Base-by-base conservation (phyloP, 2,888 invertebrate genomes). In the Caenorhabditis wallacei region DNA sequence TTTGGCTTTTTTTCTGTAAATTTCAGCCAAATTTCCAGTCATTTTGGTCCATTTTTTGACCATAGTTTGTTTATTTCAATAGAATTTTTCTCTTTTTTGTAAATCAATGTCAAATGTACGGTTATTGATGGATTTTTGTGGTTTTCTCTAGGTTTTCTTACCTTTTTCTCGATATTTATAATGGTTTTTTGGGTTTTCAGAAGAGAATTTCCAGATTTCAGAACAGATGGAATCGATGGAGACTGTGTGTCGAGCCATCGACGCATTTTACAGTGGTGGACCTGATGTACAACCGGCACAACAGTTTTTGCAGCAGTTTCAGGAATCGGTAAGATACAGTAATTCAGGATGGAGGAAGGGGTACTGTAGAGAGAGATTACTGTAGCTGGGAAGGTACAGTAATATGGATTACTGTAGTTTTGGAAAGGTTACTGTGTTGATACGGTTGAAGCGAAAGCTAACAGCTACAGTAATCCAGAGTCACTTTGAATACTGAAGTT, bases 181-280 rank as follows among this genome's bases (percentile, higher is more conserved):
- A 8, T 8, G 40, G 3, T 18, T 30, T 30, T 30, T 30, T 24
- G 22, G 1, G 26, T 16, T 54, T 24, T 24, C 16, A 40, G 40
- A 2, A 11, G 40, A 2, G 10, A 2, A 40, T 40, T 30, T 51
- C n/a, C n/a, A n/a, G n/a, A n/a, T 64, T 64, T 35, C 56, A 59
- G 43, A 53, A 20, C 18, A 63, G 13, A 82, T 82, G 80, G 76
- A 80, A 10, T 40, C 48, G 8, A 37, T 80, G 35, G 68, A 80
- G 0, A 68, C 68, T 5, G 84, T 84, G 1, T 84, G 84, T 48
- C 75, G 56, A 30, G 84, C 84, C 20, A 84, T 84, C 54, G 48
- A 75, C 51, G 61, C 56, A 5, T 79, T 84, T n/a, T 84, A 84
- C 68, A 59, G 48, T 20, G 71, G 79, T 10, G 76, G 80, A 20